These are phyloP conservation scores for Lucinisca nassula DNA, from an alignment of 2,888 invertebrate genomes.

Conservation along the genomic window DNA sequence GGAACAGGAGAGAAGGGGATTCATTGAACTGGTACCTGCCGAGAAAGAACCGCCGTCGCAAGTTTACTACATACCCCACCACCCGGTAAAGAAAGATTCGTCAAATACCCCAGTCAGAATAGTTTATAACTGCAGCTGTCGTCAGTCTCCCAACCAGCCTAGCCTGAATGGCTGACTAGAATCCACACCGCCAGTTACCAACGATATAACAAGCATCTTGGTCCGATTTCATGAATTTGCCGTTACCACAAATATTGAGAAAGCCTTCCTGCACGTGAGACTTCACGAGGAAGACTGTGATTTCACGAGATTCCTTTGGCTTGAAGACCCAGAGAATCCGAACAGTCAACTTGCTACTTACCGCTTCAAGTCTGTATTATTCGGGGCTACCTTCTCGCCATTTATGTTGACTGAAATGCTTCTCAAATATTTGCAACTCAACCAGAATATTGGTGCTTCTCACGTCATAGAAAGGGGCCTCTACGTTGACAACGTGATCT, in stretches of 20 bases:
- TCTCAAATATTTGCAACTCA: slow-evolving; percentile 37
- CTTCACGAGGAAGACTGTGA: slow-evolving; percentile 37
- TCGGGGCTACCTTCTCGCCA: slow-evolving; percentile 43
- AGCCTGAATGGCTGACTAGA: slow-evolving; percentile 42
- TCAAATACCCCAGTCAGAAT: too few relatives aligned
- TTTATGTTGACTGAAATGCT: slow-evolving; percentile 54
- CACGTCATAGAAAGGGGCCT: too few relatives aligned
- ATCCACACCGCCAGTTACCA: slow-evolving; percentile 28
- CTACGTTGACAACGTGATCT: too few relatives aligned
- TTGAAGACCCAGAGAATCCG: slow-evolving; percentile 29
- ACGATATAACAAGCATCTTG: slow-evolving; percentile 34
- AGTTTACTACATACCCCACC: slow-evolving; percentile 49
- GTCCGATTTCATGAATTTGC: slow-evolving; percentile 40
- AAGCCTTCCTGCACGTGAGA: slow-evolving; percentile 49
- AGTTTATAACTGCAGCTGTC: slow-evolving; percentile 47
- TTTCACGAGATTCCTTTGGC: slow-evolving; percentile 52
- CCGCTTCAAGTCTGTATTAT: slow-evolving; percentile 34
- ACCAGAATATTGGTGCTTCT: neutral
- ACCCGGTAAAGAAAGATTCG: too few relatives aligned
- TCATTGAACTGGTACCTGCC: slow-evolving; percentile 16
- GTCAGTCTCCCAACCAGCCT: slow-evolving; percentile 12
- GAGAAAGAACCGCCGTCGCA: neutral
- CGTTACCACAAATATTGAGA: slow-evolving; percentile 25
- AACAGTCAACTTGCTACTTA: slow-evolving; percentile 39
- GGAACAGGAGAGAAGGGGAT: slow-evolving; percentile 25